Conservation (phyloP, 2,797 vertebrate species). For the Acomys russatus region DNA sequence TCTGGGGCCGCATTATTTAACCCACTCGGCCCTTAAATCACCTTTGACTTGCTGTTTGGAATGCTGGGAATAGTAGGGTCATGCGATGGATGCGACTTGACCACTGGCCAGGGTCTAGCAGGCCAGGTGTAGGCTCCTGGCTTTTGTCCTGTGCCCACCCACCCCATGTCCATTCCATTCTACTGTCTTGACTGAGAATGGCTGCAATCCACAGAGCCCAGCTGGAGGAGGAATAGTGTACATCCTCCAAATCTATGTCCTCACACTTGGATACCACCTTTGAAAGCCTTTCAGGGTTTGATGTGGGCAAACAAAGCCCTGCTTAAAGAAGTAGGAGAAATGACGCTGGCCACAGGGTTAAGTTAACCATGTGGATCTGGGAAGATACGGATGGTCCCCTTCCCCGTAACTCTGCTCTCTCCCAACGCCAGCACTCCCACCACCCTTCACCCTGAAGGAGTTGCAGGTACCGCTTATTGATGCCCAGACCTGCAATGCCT, state of each 20-base stretch:
- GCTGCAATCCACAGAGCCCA: background rate
- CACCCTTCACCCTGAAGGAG: constrained; percentile 61
- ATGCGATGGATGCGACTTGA: no score
- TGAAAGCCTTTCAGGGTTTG: background rate
- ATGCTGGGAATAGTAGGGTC: background rate
- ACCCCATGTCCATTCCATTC: background rate
- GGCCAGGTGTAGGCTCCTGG: background rate
- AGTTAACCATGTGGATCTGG: background rate
- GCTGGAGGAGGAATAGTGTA: background rate
- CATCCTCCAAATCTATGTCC: background rate
- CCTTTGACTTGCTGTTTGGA: background rate
- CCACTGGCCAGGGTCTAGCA: background rate
- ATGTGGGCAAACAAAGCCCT: background rate
- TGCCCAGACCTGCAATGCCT: constrained; percentile 21
- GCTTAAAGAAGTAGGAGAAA: background rate
- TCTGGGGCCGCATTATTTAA: background rate
- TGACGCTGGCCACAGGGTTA: background rate
- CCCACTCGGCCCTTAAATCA: no score
- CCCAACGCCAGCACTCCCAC: background rate
- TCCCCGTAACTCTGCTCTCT: background rate
- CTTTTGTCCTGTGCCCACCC: background rate
- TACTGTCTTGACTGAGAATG: background rate
- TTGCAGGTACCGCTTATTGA: constrained; percentile 71
- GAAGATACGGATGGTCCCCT: background rate
- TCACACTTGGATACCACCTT: background rate